These are phyloP conservation scores for Ganaspis brasiliensis DNA, from an alignment of 2,888 invertebrate genomes.

Conservation along the genomic window DNA sequence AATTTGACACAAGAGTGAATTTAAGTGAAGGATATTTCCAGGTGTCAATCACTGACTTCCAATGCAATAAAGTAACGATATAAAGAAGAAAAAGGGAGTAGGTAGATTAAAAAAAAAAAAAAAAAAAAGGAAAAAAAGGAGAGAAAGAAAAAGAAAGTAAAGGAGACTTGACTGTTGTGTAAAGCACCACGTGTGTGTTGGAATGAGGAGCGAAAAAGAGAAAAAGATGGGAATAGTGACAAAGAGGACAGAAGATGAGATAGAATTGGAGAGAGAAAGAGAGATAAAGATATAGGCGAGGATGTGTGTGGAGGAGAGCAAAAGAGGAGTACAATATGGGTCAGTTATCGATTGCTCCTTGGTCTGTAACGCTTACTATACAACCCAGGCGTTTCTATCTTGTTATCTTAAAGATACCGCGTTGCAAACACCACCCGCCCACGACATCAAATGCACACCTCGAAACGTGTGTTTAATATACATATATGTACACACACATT, in stretches of 20 bases:
- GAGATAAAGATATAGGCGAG: slow-evolving; percentile 50
- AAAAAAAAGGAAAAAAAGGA: slow-evolving; percentile 1
- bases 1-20: slow-evolving; percentile 18
- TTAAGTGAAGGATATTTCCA: background rate
- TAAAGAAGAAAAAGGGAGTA: slow-evolving; percentile 30
- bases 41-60: slow-evolving; percentile 14
- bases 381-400: slow-evolving; percentile 73
- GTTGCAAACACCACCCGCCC: slow-evolving; percentile 23
- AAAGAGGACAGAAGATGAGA: slow-evolving; percentile 40
- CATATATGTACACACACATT: background rate
- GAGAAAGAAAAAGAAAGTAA: slow-evolving; percentile 12
- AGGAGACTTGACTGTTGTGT: slow-evolving; percentile 44
- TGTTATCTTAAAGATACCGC: slow-evolving; percentile 74
- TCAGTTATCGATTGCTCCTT: slow-evolving; percentile 67
- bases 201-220: slow-evolving; percentile 13
- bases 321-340: slow-evolving; percentile 63
- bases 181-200: slow-evolving; percentile 26
- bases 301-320: slow-evolving; percentile 48
- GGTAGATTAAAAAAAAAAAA: slow-evolving; percentile 7
- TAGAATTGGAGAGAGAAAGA: slow-evolving; percentile 42
- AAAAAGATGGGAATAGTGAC: slow-evolving; percentile 21
- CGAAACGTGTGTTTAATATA: slow-evolving; percentile 2
- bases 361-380: slow-evolving; percentile 74
- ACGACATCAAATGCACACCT: slow-evolving; percentile 25
- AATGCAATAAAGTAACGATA: slow-evolving; percentile 38